A percentile compares a stretch with the other conserved stretches of the same genome.
phyloP scores from a whole-genome alignment of 2,113 vertebrate genomes.

The Muscicapa adusta region DNA sequence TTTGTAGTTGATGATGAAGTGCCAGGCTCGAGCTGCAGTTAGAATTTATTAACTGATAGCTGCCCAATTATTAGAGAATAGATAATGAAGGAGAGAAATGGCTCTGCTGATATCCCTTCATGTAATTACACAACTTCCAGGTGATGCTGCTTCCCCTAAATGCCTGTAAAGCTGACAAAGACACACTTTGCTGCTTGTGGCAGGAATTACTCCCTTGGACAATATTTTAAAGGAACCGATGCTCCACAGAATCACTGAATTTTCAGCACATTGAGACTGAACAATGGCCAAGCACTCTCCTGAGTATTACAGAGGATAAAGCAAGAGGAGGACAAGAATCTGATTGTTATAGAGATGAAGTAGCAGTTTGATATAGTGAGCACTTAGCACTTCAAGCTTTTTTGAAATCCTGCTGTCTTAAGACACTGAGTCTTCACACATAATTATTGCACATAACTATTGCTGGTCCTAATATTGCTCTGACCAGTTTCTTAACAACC shows the following conservation, averaged over 20 bases:
- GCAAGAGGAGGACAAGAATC: not conserved
- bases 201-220: not conserved
- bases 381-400: not conserved
- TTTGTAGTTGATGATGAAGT: not conserved
- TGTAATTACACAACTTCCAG: not conserved
- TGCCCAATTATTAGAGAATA: not conserved
- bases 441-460: not conserved
- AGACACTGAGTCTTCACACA: not conserved
- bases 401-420: not conserved
- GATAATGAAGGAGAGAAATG: not conserved
- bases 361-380: not conserved
- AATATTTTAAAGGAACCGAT: not conserved
- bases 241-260: not conserved
- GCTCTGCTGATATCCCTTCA: not conserved
- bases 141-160: not conserved
- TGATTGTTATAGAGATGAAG: not conserved
- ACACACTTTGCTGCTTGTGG: not conserved
- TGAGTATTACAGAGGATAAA: not conserved
- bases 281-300: not conserved
- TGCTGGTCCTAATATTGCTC: not conserved
- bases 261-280: not conserved
- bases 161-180: not conserved
- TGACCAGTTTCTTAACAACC: not conserved
- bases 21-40: not conserved
- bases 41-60: not conserved